Base-by-base conservation (phyloP, 2,797 vertebrate species). In the Pipistrellus nathusii region DNA sequence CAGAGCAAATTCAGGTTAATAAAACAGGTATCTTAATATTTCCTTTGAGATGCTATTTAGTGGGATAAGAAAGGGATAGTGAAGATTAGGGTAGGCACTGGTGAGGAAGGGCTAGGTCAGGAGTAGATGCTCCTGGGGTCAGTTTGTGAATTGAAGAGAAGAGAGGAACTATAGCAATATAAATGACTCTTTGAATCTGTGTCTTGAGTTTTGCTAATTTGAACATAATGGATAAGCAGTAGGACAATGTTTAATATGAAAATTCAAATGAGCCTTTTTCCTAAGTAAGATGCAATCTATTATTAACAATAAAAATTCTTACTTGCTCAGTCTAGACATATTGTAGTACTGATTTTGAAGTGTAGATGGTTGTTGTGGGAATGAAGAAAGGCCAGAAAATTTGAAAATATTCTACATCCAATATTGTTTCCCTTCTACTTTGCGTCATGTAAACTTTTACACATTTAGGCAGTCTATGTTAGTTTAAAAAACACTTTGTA, bases 381-480 rank as follows among this genome's bases (percentile, higher is more conserved):
- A 88, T 92, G 53, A 12, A 81, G 53, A 84, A 21, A 14, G 14
- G 2, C 18, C 38, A 84, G 23, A 59, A 94, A 57, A 68, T 62
- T 88, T 62, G 59, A 83, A 88, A 94, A 80, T 41, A 17, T 72
- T 88, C 20, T 76, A 64, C 2, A 86, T 78, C 12, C 18, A 83
- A 17, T 17, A 66, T 48, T 62, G 4, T 88, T 92, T 90, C 91
- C 21, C 35, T 25, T 93, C 8, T 46, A 77, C 27, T 72, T 94
- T 94, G 83, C 86, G 62, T 92, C 85, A 83, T 51, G 38, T 83
- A 92, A 88, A 71, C 27, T 32, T 92, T n/a, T 76, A 81, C 73
- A 86, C 38, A 72, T 48, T 81, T 85, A 82, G 80, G 86, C 85
- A 83, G 72, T 59, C 72, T 30, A 44, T 68, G 25, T 89, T 91